Conservation (phyloP, 2,888 invertebrate genomes). For the Acrocyrtus sp. region DNA sequence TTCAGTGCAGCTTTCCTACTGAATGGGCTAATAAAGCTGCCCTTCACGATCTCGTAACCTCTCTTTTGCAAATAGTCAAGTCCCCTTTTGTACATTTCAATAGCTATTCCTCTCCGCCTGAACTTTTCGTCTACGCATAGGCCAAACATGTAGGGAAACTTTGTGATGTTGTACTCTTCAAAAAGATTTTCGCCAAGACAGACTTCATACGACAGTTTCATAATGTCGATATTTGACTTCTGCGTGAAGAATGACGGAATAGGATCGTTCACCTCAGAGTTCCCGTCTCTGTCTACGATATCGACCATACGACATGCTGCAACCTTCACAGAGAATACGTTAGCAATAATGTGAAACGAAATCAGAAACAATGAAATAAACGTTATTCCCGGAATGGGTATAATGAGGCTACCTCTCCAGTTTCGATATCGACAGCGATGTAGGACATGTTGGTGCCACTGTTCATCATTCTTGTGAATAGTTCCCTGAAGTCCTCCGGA, state of each 20-base stretch:
- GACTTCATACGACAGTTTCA: neutral
- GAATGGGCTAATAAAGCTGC: conserved; percentile 38
- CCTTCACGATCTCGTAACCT: conserved; percentile 35
- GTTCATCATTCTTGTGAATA: conserved; percentile 26
- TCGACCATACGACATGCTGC: conserved; percentile 32
- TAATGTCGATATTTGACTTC: neutral
- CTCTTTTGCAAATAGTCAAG: conserved; percentile 12
- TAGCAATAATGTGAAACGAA: too few species aligned
- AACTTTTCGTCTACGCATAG: conserved; percentile 32
- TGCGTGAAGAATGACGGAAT: conserved; percentile 9
- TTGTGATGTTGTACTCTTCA: conserved; percentile 7
- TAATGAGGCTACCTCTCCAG: conserved; percentile 47
- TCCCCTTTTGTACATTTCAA: conserved; percentile 41
- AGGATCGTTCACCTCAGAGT: neutral
- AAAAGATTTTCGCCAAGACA: conserved; percentile 21
- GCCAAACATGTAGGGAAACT: conserved; percentile 49
- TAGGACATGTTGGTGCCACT: conserved; percentile 18
- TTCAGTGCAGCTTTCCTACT: conserved; percentile 33
- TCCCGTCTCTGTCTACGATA: conserved; percentile 2
- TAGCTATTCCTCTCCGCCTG: conserved; percentile 28
- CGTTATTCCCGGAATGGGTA: too few species aligned
- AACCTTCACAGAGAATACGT: conserved; percentile 18
- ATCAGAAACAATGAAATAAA: too few species aligned
- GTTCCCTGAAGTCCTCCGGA: conserved; percentile 11
- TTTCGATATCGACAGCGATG: conserved; percentile 27